Evolutionary conservation across 2,113 vertebrate species (phyloP).

Genomic region (Xiphophorus couchianus): DNA sequence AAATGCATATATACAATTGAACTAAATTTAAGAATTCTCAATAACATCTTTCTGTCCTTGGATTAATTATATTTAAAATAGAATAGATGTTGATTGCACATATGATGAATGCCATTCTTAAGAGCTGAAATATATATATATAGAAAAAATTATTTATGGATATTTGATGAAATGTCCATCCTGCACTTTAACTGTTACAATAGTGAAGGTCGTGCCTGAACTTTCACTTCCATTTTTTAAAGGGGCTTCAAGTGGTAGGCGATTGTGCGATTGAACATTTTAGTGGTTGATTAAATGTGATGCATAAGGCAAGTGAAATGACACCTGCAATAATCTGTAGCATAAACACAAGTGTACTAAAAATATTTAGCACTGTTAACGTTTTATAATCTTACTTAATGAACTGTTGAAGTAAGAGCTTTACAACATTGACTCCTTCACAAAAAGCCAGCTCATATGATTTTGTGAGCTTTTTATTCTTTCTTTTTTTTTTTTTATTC

Average conservation of each 20-base stretch:
- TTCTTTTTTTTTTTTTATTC: not conserved
- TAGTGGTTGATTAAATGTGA: too few species aligned
- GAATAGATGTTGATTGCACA: not conserved
- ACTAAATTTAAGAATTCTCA: not conserved
- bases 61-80: not conserved
- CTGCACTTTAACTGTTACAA: too few species aligned
- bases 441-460: not conserved
- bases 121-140: not conserved
- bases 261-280: too few species aligned
- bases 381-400: too few species aligned
- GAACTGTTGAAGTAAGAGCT: not conserved
- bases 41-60: not conserved
- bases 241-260: too few species aligned
- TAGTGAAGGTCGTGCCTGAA: too few species aligned
- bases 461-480: not conserved
- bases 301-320: too few species aligned
- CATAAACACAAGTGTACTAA: not conserved
- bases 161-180: too few species aligned
- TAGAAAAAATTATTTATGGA: not conserved
- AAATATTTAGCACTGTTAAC: too few species aligned
- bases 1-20: not conserved
- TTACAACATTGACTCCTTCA: not conserved
- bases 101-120: not conserved
- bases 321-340: not conserved
- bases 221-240: too few species aligned